Conservation (phyloP, 2,113 vertebrate genomes). For the Embiotoca jacksoni region DNA sequence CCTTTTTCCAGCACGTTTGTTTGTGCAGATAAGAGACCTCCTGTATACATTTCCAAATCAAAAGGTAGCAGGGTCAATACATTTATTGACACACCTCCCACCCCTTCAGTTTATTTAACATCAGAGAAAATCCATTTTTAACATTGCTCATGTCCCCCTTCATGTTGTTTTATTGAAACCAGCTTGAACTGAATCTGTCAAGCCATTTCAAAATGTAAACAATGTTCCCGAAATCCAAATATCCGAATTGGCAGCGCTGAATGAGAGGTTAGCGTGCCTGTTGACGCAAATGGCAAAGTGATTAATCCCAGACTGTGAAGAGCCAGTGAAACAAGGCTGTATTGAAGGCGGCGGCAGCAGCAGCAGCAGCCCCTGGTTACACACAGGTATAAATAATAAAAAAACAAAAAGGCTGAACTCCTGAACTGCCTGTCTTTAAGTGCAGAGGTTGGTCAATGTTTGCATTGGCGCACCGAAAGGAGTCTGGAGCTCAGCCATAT, state of each 20-base stretch:
- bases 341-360: constrained; percentile 50
- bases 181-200: constrained; percentile 68
- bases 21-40: constrained; percentile 50
- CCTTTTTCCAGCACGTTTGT: constrained; percentile 23
- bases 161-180: constrained; percentile 72
- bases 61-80: constrained; percentile 42
- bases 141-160: constrained; percentile 37
- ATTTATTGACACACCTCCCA: constrained; percentile 22
- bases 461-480: constrained; percentile 49
- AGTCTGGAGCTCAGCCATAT: constrained; percentile 45
- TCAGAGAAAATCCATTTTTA: constrained; percentile 69
- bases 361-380: constrained; percentile 23
- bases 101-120: constrained; percentile 63
- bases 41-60: constrained; percentile 54
- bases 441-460: constrained; percentile 64
- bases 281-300: constrained; percentile 71
- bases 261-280: constrained; percentile 68
- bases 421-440: constrained; percentile 62
- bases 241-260: constrained; percentile 64
- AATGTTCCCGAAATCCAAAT: constrained; percentile 73
- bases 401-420: constrained; percentile 46
- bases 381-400: constrained; percentile 67
- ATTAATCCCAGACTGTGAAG: constrained; percentile 75
- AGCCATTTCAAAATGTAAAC: constrained; percentile 68
- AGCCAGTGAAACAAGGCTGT: constrained; percentile 66